Conservation (phyloP, 1,140 invertebrate species). For the Steinernema khuongi region DNA sequence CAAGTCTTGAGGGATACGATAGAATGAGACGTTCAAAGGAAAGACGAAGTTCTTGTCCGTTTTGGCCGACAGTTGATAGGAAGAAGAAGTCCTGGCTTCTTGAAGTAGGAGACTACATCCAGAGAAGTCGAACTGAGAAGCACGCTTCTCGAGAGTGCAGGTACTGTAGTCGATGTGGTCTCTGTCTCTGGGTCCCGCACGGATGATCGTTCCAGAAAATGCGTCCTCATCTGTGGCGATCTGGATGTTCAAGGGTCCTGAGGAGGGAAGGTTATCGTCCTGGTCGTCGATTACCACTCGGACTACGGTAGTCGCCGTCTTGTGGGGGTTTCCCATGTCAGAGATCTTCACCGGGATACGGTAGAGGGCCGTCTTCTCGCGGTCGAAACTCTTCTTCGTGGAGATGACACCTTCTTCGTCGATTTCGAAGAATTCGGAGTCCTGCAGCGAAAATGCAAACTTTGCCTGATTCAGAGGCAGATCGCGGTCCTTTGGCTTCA, state of each 20-base stretch:
- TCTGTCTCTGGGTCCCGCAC: not conserved
- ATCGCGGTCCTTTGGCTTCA: constrained; percentile 6
- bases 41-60: not conserved
- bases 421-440: constrained; percentile 2
- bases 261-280: not conserved
- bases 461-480: not conserved
- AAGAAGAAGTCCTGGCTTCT: not conserved
- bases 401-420: constrained; percentile 12
- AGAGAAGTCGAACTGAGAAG: not conserved
- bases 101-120: not conserved
- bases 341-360: not conserved
- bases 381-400: constrained; percentile 1
- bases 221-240: not conserved
- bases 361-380: not conserved
- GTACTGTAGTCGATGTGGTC: not conserved
- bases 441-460: not conserved
- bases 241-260: not conserved
- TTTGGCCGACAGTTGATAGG: not conserved
- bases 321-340: not conserved
- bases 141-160: not conserved
- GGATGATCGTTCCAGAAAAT: not conserved
- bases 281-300: constrained; percentile 7
- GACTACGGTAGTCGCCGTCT: not conserved
- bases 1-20: not conserved
- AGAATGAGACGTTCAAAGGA: not conserved